Evolutionary conservation across 2,113 vertebrate genomes (phyloP).

Genomic region (Petroica traversi): DNA sequence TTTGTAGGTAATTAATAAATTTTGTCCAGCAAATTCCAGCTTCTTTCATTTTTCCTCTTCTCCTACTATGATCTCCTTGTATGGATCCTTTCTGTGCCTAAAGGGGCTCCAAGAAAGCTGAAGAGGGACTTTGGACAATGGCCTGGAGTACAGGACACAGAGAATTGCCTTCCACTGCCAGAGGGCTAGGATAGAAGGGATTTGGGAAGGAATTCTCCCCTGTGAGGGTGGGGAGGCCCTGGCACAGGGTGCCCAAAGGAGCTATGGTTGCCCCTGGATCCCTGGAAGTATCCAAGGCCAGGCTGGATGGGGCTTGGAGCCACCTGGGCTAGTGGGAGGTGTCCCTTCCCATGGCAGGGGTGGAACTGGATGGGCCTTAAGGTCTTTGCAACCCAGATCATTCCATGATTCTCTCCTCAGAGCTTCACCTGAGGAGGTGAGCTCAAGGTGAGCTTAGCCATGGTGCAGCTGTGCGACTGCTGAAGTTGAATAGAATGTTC

Average conservation of each 20-base stretch:
- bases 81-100: background rate
- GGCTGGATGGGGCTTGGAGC: rapidly evolving
- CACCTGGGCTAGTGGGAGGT: rapidly evolving
- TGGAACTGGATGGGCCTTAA: too few relatives aligned
- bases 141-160: rapidly evolving
- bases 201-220: background rate
- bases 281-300: background rate
- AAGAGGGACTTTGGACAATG: background rate
- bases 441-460: too few relatives aligned
- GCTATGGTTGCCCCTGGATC: background rate
- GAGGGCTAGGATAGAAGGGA: background rate
- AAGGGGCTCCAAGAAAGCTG: background rate
- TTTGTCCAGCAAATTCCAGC: background rate
- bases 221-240: rapidly evolving
- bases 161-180: background rate
- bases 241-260: background rate
- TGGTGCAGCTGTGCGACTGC: too few relatives aligned
- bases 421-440: too few relatives aligned
- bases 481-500: too few relatives aligned
- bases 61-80: too few relatives aligned
- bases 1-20: background rate
- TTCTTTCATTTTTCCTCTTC: background rate
- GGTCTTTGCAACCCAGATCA: background rate
- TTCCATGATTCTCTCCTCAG: too few relatives aligned
- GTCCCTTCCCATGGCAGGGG: background rate